Percentiles rank a stretch among this genome's conserved stretches.
Evolutionary conservation across 2,113 vertebrate species (phyloP).

Genomic region (Limnothrissa miodon): DNA sequence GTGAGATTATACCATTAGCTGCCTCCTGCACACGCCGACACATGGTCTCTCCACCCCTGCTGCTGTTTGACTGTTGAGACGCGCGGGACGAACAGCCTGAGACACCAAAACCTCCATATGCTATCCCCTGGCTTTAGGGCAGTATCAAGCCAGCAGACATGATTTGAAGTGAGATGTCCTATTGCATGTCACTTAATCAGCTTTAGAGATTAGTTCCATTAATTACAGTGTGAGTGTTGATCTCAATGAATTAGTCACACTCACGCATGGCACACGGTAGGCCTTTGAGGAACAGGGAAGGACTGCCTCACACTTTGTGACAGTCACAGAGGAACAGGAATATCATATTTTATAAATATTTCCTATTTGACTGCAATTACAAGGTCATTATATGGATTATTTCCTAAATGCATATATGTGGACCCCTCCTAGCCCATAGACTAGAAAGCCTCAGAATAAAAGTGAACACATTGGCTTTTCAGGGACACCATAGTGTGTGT

Average conservation of each 20-base stretch:
- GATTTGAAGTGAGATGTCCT: slow-evolving; percentile 41
- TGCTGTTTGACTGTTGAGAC: neutral
- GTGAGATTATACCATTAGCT: neutral
- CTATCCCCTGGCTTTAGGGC: slow-evolving; percentile 43
- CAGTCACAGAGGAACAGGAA: neutral
- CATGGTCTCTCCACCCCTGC: slow-evolving; percentile 3
- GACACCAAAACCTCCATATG: slow-evolving; percentile 48
- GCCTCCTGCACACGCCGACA: neutral
- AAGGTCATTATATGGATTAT: too few relatives aligned
- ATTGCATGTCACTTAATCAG: slow-evolving; percentile 46
- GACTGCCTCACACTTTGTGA: neutral
- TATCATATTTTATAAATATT: too few relatives aligned
- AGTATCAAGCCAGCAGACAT: slow-evolving; percentile 24
- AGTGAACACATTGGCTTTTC: neutral
- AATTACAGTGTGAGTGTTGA: slow-evolving; percentile 28
- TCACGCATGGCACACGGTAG: neutral
- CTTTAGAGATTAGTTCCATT: slow-evolving; percentile 60
- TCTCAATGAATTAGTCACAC: neutral
- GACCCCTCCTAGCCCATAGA: too few relatives aligned
- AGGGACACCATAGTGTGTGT: neutral
- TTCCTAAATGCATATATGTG: too few relatives aligned
- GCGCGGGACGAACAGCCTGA: neutral
- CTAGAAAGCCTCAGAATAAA: neutral
- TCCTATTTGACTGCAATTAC: too few relatives aligned
- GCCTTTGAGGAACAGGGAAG: neutral